phyloP scores from a whole-genome alignment of 2,888 invertebrate species.

The Tipula lateralis region DNA sequence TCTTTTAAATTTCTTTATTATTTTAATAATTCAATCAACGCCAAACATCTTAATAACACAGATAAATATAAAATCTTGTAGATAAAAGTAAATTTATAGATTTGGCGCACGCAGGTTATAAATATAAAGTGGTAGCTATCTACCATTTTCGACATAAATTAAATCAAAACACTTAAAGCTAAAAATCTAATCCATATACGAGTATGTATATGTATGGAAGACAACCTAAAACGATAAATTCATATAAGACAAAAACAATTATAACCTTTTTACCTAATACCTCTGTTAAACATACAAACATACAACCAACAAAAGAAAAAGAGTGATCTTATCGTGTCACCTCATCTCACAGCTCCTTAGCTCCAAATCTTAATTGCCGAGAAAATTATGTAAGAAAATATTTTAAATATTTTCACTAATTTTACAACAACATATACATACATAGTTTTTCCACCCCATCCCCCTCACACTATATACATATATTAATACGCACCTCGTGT shows the following conservation, averaged over 20 bases:
- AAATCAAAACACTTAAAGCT: not conserved
- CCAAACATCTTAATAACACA: not conserved
- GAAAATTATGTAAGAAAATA: constrained; percentile 6
- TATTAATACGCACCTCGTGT: not conserved
- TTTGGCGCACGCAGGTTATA: not conserved
- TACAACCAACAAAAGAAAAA: not conserved
- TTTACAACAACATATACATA: not conserved
- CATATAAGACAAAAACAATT: not conserved
- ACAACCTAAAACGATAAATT: not conserved
- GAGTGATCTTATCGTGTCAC: constrained; percentile 1
- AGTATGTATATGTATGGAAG: no score
- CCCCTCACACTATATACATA: no score
- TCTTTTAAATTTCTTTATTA: not conserved
- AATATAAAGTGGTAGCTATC: not conserved
- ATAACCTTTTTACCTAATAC: constrained; percentile 16
- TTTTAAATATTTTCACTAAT: constrained; percentile 7
- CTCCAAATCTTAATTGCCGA: not conserved
- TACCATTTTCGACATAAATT: not conserved
- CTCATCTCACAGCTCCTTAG: not conserved
- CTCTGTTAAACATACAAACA: not conserved
- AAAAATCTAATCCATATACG: not conserved
- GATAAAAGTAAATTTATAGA: not conserved
- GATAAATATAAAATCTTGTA: not conserved
- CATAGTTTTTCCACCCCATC: not conserved
- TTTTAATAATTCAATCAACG: not conserved